These are phyloP conservation scores for Drosophila nikananu DNA, from an alignment of 1,140 invertebrate genomes.

Conservation along the genomic window DNA sequence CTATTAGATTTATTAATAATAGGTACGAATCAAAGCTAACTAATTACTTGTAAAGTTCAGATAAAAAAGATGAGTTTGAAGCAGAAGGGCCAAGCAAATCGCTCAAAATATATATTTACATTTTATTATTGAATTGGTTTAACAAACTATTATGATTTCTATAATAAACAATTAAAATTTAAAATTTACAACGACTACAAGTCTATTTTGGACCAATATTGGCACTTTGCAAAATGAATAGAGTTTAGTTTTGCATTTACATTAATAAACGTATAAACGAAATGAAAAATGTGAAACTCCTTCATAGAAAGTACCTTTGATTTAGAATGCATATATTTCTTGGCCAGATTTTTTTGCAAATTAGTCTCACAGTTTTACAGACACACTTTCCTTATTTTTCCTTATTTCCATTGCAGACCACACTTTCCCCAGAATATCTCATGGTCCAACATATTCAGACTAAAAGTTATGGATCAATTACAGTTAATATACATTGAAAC, in stretches of 20 bases:
- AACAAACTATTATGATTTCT: too few relatives aligned
- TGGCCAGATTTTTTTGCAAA: too few relatives aligned
- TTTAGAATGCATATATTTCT: not conserved
- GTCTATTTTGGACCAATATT: too few relatives aligned
- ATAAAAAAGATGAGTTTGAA: not conserved
- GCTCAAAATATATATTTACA: too few relatives aligned
- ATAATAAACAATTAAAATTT: too few relatives aligned
- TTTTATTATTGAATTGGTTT: too few relatives aligned
- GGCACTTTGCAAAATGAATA: too few relatives aligned
- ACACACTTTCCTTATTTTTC: not conserved
- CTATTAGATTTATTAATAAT: slow-evolving; percentile 1
- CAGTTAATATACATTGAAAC: slow-evolving; percentile 15
- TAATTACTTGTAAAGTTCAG: not conserved
- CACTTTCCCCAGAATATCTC: not conserved
- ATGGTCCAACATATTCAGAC: not conserved
- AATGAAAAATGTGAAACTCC: too few relatives aligned
- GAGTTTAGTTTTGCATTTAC: too few relatives aligned
- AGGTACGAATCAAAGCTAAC: not conserved
- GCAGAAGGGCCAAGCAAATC: too few relatives aligned
- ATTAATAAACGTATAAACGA: too few relatives aligned
- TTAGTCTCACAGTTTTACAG: not conserved
- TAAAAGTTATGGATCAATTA: slow-evolving; percentile 26
- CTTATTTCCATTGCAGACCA: not conserved
- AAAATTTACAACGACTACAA: too few relatives aligned
- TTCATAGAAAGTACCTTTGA: not conserved